Evolutionary conservation across 2,797 vertebrate genomes (phyloP).

Genomic region (Hylomyscus alleni): DNA sequence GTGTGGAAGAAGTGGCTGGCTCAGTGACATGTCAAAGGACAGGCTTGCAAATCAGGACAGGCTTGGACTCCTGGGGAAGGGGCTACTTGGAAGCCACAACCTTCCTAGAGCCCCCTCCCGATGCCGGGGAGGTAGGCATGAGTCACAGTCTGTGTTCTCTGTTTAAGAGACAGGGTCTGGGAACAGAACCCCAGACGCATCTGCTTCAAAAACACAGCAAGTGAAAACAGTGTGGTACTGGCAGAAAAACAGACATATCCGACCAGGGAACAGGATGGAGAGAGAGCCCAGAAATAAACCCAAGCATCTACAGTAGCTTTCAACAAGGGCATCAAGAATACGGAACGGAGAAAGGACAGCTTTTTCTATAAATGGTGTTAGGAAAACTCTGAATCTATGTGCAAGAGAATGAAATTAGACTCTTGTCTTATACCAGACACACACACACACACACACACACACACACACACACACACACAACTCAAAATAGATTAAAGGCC

Average conservation of each 20-base stretch:
- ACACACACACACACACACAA: background rate
- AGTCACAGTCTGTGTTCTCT: constrained; percentile 43
- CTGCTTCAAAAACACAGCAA: constrained; percentile 58
- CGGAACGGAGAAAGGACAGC: background rate
- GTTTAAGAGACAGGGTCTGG: constrained; percentile 12
- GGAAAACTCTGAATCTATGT: background rate
- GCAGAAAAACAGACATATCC: constrained; percentile 39
- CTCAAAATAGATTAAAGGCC: constrained; percentile 34
- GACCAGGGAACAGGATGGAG: constrained; percentile 3
- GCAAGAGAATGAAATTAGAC: constrained; percentile 14
- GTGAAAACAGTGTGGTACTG: constrained; percentile 39
- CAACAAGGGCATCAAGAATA: background rate
- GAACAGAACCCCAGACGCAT: constrained; percentile 34
- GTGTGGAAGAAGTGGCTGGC: constrained; percentile 62
- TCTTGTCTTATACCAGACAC: background rate
- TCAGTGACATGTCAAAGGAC: background rate
- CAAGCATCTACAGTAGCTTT: background rate
- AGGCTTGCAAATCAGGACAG: background rate
- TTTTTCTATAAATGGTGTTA: background rate
- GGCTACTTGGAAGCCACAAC: constrained; percentile 7
- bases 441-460: background rate
- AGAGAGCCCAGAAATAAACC: constrained; percentile 9
- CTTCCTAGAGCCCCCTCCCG: background rate
- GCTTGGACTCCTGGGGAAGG: background rate
- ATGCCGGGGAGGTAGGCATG: background rate